Evolutionary conservation across 2,797 vertebrate species (phyloP), one percentile per base, ranked within the genome.

Genomic region (Tauraco hartlaubi): DNA sequence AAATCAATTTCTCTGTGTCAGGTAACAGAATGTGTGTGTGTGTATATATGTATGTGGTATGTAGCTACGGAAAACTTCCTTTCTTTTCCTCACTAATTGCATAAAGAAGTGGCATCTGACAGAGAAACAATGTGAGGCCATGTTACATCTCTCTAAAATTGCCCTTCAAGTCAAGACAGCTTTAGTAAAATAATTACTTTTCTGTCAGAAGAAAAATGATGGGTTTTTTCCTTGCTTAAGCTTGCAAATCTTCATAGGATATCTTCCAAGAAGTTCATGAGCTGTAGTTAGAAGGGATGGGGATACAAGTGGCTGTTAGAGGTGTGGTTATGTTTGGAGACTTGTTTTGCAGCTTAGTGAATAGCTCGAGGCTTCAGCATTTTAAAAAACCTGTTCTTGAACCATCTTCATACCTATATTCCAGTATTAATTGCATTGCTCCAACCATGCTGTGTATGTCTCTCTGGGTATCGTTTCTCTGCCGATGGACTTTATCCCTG

Each of bases 381-480:
- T 56, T 43, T 55, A 58, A 59, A 90, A 13, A 31, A 29, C 41
- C 76, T 94, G 96, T 95, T 97, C 71, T 86, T 93, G 90, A 94
- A 63, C 90, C 90, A 89, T 85, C 84, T 95, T 90, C 91, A 78
- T 96, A 63, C 71, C 67, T 97, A 89, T 97, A 73, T 96, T 94
- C 73, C 78, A 87, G 67, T 92, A 78, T 90, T 87, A 66, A 91
- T 55, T 94, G 90, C 88, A 74, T 28, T 94, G 66, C 86, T 94
- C 85, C 41, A 63, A 41, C 95, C 95, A 76, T 86, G 85, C 96
- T 95, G 95, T 94, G n/a, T 92, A 12, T 95, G 85, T 96, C 94
- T 96, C 64, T 82, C 94, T 97, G 88, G 76, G 96, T 95, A 73
- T 95, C 88, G 94, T 97, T 96, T 91, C 33, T 21, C 91, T 90